phyloP scores from a whole-genome alignment of 2,888 invertebrate genomes.

The Rapana venosa region DNA sequence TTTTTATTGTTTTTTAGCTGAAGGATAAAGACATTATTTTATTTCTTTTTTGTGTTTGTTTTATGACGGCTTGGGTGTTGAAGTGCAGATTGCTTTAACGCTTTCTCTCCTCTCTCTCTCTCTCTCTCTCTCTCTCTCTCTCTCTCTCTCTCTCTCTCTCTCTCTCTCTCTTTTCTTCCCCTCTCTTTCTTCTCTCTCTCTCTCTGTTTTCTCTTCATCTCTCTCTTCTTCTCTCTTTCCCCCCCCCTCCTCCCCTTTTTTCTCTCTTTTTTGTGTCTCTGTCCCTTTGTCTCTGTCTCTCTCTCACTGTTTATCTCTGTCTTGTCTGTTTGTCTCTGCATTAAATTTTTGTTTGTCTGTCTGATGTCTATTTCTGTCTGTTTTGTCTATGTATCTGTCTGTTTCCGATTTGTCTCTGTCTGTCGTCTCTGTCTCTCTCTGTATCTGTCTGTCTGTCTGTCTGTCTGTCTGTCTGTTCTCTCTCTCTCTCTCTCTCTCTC shows the following conservation, averaged over 20 bases:
- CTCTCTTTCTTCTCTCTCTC: not conserved
- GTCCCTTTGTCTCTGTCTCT: not conserved
- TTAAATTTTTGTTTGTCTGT: not conserved
- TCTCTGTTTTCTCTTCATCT: not conserved
- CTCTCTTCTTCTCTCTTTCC: not conserved
- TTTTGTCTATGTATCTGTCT: conserved; percentile 7
- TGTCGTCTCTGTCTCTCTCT: not conserved
- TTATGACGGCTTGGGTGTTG: no score
- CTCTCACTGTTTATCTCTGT: not conserved
- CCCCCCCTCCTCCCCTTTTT: not conserved
- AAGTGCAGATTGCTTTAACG: no score
- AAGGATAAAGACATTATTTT: no score
- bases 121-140: not conserved
- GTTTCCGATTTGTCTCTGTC: not conserved
- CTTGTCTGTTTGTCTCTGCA: not conserved
- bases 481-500: not conserved
- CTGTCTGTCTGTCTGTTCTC: not conserved
- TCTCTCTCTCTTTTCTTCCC: not conserved
- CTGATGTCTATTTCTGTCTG: not conserved
- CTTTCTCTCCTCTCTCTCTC: not conserved
- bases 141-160: not conserved
- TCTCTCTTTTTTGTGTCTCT: not conserved
- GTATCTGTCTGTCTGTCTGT: not conserved
- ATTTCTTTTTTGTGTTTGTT: no score
- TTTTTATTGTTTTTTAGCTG: no score